Base-by-base conservation (phyloP, 2,888 invertebrate genomes). In the Limnephilus marmoratus region DNA sequence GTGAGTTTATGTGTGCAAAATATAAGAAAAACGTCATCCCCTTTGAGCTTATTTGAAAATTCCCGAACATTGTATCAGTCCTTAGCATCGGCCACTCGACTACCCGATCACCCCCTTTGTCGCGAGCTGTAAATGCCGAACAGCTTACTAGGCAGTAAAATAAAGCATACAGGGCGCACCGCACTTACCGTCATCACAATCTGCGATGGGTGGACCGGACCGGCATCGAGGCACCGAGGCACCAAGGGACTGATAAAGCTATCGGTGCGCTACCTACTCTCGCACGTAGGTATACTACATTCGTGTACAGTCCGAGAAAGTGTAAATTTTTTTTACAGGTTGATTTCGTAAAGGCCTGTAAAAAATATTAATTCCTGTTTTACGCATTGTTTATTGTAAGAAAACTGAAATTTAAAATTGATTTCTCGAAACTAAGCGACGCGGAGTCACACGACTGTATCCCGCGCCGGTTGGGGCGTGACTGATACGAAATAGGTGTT, bases 131-230 rank as follows among this genome's bases (percentile, higher is more conserved):
- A 45, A 86, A 86, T 86, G 49, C 85, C 85, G n/a, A 49, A 49
- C n/a, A 86, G 85, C 85, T 86, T 86, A 86, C 13, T 86, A 45
- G 85, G 85, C 49, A 86, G 85, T 86, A 86, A 86, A 86, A 86
- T 45, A 86, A 86, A 86, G 85, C 85, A 86, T 45, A 45, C 85
- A 24, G 85, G 85, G 85, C 29, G 45, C 29, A 86, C 85, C 83
- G 37, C 83, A 34, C 83, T 83, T 83, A 83, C 83, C 83, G 83
- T 34, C 83, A 41, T 83, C 83, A 83, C 83, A 83, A 83, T 83
- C 83, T 83, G 83, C 24, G 37, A 83, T 83, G 37, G 83, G 68
- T 68, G 68, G 68, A 68, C 68, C 68, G 24, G n/a, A n/a, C n/a
- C n/a, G 9, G 5, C 24, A 68, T 9, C 68, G 68, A n/a, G 31